Evolutionary conservation across 2,797 vertebrate genomes (phyloP), one percentile per base, ranked within the genome.

Genomic region (Sternotherus odoratus): DNA sequence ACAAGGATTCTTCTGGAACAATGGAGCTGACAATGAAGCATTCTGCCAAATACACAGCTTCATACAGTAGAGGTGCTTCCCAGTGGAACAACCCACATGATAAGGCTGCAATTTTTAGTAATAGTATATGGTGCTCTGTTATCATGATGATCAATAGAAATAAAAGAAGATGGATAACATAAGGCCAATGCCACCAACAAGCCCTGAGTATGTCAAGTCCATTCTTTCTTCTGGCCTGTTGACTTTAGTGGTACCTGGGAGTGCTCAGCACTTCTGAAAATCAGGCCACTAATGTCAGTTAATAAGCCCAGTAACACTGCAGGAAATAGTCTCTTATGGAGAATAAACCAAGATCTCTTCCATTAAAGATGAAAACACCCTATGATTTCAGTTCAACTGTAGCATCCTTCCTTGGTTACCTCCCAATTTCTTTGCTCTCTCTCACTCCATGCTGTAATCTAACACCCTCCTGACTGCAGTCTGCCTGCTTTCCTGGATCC

Each of bases 401-500:
- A 39, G 23, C 24, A 28, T 79, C 51, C 77, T 69, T 69, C 66
- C 66, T 54, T 39, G 72, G 82, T 28, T 10, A 39, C 7, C 2
- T 77, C 26, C 33, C 23, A 50, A 19, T 0, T 24, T 72, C 48
- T 49, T 39, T 51, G 57, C 3, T 72, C 36, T 79, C 72, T 24
- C 3, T 0, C 86, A 85, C 79, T 26, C 84, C 33, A 50, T 26
- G 12, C n/a, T 81, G n/a, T 4, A 60, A 83, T 17, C 7, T 2
- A 82, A 43, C 9, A 39, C 43, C 33, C 30, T 46, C 79, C 79
- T 48, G 50, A n/a, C 82, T 63, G 79, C 82, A 83, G 46, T 26
- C 51, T 53, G 78, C 43, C 51, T 28, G 10, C 8, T 93, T 74
- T 79, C 30, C 54, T 53, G 83, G 36, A 79, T 87, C 53, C 51